Evolutionary conservation across 2,888 invertebrate species (phyloP), one percentile per base, ranked within the genome.

Genomic region (Drosophila fungiperda): DNA sequence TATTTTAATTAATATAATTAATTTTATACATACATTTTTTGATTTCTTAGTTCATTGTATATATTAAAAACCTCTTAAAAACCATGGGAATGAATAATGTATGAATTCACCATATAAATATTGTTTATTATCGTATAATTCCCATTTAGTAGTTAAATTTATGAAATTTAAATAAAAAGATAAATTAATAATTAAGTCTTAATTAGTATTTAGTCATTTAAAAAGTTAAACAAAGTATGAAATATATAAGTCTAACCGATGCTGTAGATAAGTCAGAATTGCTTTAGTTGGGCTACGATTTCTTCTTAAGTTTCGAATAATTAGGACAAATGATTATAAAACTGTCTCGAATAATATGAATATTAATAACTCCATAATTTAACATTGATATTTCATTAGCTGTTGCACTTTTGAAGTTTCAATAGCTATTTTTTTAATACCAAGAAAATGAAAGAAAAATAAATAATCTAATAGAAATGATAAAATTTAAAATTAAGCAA

Each of bases 61-160:
- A 4, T 40, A n/a, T 40, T n/a, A 40, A 2, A 26, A 1, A 29
- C 2, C 5, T 29, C 1, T 6, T 6, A 29, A 29, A 29, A 29
- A 29, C 29, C 6, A 1, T 29, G 5, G 6, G 8, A 38, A 38
- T 3, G 9, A 38, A 38, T 38, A 38, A 9, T 38, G 9, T 9
- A 4, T 4, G 9, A 9, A 1, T 40, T 4, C 9, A 8, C 40
- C 11, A n/a, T 40, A 9, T n/a, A 40, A 40, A 11, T 2, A 9
- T 9, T 1, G 0, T n/a, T 9, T n/a, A 17, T 7, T 3, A 15
- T 0, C 6, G 15, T 36, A 15, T 36, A 3, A 0, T 2, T 36
- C 36, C 15, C 15, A 36, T 15, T 36, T 36, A 15, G 15, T 36
- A 0, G 15, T 6, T 36, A 6, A 5, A 15, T 4, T 6, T 38